Conservation (phyloP, 2,113 vertebrate genomes). For the Xenopus tropicalis region UCB_Xtro_10.0 CM004449.2:9713001-9713500, state of each 20-base stretch:
- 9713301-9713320: neutral
- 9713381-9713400: neutral
- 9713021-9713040: slow-evolving; percentile 63
- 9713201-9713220: neutral
- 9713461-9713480: neutral
- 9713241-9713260: neutral
- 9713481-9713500: no score
- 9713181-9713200: neutral
- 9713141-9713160: no score
- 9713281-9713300: neutral
- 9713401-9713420: neutral
- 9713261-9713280: neutral
- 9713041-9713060: slow-evolving; percentile 33
- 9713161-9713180: slow-evolving; percentile 7
- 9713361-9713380: neutral
- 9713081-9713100: neutral
- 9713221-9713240: neutral
- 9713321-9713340: neutral
- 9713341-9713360: neutral
- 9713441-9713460: slow-evolving; percentile 4
- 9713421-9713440: neutral
- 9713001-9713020: slow-evolving; percentile 71
- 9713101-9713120: neutral
- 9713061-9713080: slow-evolving; percentile 31
- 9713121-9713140: neutral